phyloP scores from a whole-genome alignment of 2,797 vertebrate species.

The Coranthus polyacanthus region DNA sequence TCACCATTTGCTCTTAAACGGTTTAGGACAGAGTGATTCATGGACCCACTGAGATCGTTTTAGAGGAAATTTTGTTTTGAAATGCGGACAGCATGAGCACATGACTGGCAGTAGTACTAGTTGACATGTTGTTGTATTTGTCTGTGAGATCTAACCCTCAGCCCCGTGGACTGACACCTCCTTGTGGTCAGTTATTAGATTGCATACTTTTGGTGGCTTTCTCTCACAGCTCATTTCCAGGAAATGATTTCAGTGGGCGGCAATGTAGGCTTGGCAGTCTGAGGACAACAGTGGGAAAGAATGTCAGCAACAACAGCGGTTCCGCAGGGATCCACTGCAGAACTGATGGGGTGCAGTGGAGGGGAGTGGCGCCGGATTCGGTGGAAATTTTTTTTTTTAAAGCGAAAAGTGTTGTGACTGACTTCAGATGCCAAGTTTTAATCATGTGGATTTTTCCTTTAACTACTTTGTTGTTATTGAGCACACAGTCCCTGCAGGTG shows the following conservation, averaged over 20 bases:
- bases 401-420: not conserved
- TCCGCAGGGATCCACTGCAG: conserved; percentile 23
- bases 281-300: conserved; percentile 59
- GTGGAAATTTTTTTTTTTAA: not conserved
- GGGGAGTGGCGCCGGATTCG: not conserved
- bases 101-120: too few species aligned
- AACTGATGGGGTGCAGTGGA: conserved; percentile 4
- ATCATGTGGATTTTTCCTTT: conserved; percentile 11
- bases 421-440: not conserved
- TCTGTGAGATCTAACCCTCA: not conserved
- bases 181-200: conserved; percentile 4
- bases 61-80: not conserved
- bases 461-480: conserved; percentile 13
- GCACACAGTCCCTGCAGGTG: conserved; percentile 12
- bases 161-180: conserved; percentile 30
- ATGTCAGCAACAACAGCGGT: conserved; percentile 44
- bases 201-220: not conserved
- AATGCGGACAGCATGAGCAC: not conserved
- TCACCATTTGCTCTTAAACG: not conserved
- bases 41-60: too few species aligned
- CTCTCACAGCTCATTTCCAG: conserved; percentile 56
- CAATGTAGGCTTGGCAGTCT: conserved; percentile 26
- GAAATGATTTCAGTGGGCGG: conserved; percentile 70
- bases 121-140: not conserved
- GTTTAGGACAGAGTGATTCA: too few species aligned